Conservation (phyloP, 2,797 vertebrate genomes). For the Halcyon chelicuti region DNA sequence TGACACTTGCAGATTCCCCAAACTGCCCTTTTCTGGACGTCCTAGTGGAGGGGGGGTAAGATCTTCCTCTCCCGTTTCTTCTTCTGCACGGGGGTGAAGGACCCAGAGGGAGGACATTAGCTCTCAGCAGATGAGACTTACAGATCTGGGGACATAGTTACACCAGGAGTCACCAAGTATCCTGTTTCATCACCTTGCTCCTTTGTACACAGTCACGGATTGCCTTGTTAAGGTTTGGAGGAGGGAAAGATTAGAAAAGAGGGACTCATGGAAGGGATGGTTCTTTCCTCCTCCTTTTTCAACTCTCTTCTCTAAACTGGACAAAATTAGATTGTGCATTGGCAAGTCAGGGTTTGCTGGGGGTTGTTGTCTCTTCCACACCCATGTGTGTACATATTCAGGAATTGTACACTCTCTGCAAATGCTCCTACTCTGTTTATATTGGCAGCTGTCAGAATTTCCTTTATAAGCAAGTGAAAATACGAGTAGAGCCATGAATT, state of each 20-base stretch:
- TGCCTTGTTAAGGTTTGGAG: not conserved
- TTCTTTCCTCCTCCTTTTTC: not conserved
- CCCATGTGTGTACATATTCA: not conserved
- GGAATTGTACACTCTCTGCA: not conserved
- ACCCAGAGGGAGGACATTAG: not conserved
- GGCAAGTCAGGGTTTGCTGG: slow-evolving; percentile 1
- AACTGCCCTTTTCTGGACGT: not conserved
- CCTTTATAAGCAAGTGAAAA: slow-evolving; percentile 42
- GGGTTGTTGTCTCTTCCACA: slow-evolving; percentile 34
- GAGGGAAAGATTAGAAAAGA: not conserved
- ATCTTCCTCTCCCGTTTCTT: not conserved
- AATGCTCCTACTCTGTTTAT: slow-evolving; percentile 18
- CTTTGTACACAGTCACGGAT: not conserved
- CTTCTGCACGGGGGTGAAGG: fast-evolving
- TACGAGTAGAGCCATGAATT: not conserved
- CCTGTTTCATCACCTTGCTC: not conserved
- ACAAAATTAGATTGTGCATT: not conserved
- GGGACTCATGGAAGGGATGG: not conserved
- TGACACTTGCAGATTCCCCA: not conserved
- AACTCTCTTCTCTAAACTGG: not conserved
- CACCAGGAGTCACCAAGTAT: not conserved
- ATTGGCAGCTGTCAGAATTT: slow-evolving; percentile 48
- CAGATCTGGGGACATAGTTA: not conserved
- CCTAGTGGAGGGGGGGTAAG: not conserved
- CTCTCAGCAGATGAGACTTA: not conserved